These are phyloP conservation scores for Malurus alboscapulatus DNA, from an alignment of 2,113 vertebrate genomes.

Conservation along the genomic window DNA sequence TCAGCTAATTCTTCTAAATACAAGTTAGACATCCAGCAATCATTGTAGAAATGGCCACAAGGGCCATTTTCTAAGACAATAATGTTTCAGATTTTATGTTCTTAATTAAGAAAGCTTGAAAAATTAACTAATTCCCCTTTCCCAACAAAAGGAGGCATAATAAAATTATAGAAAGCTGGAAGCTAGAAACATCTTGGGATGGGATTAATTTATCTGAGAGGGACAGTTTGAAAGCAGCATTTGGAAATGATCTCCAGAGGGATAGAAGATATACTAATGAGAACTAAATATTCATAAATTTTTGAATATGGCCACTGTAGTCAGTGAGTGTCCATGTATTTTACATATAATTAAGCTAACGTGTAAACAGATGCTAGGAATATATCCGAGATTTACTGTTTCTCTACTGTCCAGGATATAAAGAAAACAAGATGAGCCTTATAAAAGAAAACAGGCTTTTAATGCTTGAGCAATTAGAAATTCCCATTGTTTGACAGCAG, in stretches of 20 bases:
- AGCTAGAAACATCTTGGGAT: not conserved
- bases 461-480: not conserved
- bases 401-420: not conserved
- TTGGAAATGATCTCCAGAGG: not conserved
- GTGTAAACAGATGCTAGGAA: not conserved
- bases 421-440: not conserved
- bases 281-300: not conserved
- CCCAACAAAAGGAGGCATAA: not conserved
- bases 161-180: not conserved
- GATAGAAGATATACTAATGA: not conserved
- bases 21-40: not conserved
- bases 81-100: not conserved
- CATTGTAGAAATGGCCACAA: not conserved
- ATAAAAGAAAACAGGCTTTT: not conserved
- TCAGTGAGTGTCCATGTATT: not conserved
- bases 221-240: not conserved
- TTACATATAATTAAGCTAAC: not conserved
- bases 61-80: not conserved
- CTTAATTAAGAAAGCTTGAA: not conserved
- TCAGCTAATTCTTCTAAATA: not conserved
- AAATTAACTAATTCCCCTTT: not conserved
- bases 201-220: not conserved
- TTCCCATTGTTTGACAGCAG: not conserved
- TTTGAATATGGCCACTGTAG: not conserved
- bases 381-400: not conserved